phyloP scores from a whole-genome alignment of 2,888 invertebrate genomes.

The Ormia ochracea region DNA sequence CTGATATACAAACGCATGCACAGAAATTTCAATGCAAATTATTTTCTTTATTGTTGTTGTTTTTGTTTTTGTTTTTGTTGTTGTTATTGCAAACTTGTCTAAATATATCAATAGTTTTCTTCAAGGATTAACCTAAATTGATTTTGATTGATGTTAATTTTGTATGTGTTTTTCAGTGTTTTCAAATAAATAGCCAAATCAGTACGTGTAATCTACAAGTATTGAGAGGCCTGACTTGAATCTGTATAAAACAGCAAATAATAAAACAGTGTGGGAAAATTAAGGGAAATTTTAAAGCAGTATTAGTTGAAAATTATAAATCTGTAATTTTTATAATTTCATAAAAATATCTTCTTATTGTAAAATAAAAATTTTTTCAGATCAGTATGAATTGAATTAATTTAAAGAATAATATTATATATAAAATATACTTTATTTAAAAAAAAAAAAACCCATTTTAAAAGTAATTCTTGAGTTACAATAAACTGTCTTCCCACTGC shows the following conservation, averaged over 20 bases:
- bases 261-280: neutral
- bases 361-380: no score
- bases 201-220: no score
- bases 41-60: constrained; percentile 11
- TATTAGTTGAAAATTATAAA: no score
- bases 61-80: constrained; percentile 27
- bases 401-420: no score
- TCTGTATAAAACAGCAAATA: neutral
- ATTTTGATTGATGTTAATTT: constrained; percentile 59
- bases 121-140: constrained; percentile 58
- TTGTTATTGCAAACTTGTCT: constrained; percentile 32
- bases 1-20: neutral
- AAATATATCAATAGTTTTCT: constrained; percentile 61
- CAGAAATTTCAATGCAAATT: constrained; percentile 37
- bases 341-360: no score
- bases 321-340: no score
- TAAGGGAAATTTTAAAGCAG: neutral
- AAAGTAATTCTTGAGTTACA: neutral
- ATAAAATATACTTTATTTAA: no score
- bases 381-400: no score
- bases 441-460: no score
- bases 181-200: neutral
- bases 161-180: constrained; percentile 9
- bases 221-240: neutral
- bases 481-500: neutral